Evolutionary conservation across 2,888 invertebrate species (phyloP).

Genomic region (Diarsia rubi): DNA sequence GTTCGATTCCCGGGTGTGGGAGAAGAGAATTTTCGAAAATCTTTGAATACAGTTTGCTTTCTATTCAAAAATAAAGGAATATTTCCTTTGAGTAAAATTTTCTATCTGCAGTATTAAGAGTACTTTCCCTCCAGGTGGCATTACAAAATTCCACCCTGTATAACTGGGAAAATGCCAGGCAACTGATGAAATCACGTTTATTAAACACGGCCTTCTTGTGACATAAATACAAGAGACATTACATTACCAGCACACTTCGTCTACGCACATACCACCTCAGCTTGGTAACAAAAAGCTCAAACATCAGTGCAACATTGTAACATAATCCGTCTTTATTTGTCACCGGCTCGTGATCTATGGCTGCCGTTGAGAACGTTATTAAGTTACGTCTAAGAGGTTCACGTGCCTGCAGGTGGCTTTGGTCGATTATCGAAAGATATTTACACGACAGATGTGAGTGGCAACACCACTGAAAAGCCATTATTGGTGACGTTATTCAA

Average conservation of each 20-base stretch:
- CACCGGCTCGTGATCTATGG: conserved; percentile 73
- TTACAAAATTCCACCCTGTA: too few species aligned
- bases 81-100: too few species aligned
- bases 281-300: conserved; percentile 58
- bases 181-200: background rate
- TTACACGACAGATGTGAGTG: too few species aligned
- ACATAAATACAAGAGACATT: background rate
- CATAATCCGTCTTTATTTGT: conserved; percentile 76
- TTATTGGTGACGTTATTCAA: too few species aligned
- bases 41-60: too few species aligned
- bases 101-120: too few species aligned
- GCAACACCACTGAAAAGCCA: too few species aligned
- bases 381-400: conserved; percentile 50
- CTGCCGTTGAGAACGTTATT: conserved; percentile 69
- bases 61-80: too few species aligned
- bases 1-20: too few species aligned
- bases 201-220: background rate
- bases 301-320: conserved; percentile 69
- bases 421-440: too few species aligned
- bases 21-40: too few species aligned
- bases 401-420: conserved; percentile 54
- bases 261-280: background rate
- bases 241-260: background rate
- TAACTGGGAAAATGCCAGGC: background rate
- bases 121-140: too few species aligned